Conservation (phyloP, 2,113 vertebrate genomes). For the Callipepla californica region DNA sequence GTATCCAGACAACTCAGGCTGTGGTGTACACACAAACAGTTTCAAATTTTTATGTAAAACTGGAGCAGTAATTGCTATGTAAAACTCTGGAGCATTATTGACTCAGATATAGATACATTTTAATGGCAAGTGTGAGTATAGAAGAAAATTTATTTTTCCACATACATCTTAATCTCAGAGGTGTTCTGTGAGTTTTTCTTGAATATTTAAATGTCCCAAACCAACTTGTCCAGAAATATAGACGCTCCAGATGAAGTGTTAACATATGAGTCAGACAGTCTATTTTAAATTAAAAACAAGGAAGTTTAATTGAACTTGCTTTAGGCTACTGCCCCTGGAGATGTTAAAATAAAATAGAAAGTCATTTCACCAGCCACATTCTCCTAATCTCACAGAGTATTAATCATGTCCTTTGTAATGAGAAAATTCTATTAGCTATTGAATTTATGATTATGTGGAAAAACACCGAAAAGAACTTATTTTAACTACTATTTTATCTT, state of each 20-base stretch:
- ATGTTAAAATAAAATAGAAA: slow-evolving; percentile 4
- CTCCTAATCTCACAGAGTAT: not conserved
- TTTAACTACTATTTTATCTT: slow-evolving; percentile 40
- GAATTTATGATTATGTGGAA: slow-evolving; percentile 9
- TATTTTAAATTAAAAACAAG: slow-evolving; percentile 55
- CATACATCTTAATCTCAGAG: not conserved
- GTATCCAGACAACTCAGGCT: not conserved
- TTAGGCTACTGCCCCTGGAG: not conserved
- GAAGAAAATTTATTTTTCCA: not conserved
- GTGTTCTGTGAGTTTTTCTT: not conserved
- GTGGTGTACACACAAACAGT: not conserved
- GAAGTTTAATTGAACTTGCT: slow-evolving; percentile 1
- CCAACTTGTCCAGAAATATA: not conserved
- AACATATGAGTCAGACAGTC: not conserved
- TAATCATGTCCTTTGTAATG: slow-evolving; percentile 30
- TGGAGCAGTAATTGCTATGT: not conserved
- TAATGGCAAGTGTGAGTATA: not conserved
- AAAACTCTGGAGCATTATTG: not conserved
- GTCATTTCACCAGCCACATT: not conserved
- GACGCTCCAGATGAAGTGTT: not conserved
- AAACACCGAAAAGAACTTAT: slow-evolving; percentile 27
- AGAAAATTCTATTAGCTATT: slow-evolving; percentile 42
- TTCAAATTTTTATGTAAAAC: not conserved
- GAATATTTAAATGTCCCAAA: slow-evolving; percentile 27
- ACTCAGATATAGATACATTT: not conserved